Base-by-base conservation (phyloP, 35 echinoderm and acorn worm species). In the Ophiothrix spiculata region DNA sequence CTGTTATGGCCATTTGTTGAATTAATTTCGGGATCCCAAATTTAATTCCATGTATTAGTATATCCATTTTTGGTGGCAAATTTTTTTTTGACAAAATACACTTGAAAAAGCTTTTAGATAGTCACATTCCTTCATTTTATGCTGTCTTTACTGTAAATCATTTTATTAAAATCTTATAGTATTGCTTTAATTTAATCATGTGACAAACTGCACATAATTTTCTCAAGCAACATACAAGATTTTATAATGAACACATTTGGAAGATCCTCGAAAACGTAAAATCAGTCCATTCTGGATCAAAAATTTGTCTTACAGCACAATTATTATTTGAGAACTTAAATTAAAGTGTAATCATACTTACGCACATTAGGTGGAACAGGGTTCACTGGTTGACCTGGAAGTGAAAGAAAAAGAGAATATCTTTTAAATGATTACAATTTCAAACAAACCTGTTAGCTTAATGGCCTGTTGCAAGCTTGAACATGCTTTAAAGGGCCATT, bases 291-390 rank as follows among this genome's bases (percentile, higher is more conserved):
- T 79, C 36, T 34, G 77, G 25, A 34, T 32, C 23, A 10, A 38
- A 13, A 15, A 25, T 32, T 12, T 32, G 31, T 73, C 73, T 76
- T 46, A 56, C 19, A 37, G 42, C 74, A 86, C 60, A 19, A 40
- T 39, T 39, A 36, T 23, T 36, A 33, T 23, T 13, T 11, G 25
- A 28, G 33, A 6, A 14, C 0, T 36, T 28, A 80, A 80, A 32
- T 28, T 6, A 40, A 0, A 28, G 39, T 32, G 34, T 80, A n/a
- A 32, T 75, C 1, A 23, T 75, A 91, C 88, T 88, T 88, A 95
- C 93, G 37, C 32, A 81, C 37, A 49, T 87, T 91, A 78, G 93
- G 88, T 38, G 84, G 40, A 10, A 91, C 31, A 0, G 84, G 80
- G 38, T 76, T 83, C 16, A 91, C 81, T 1, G 79, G 54, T 76